These are phyloP conservation scores for Psammodynastes pulverulentus DNA, from an alignment of 2,113 vertebrate genomes.

Conservation along the genomic window DNA sequence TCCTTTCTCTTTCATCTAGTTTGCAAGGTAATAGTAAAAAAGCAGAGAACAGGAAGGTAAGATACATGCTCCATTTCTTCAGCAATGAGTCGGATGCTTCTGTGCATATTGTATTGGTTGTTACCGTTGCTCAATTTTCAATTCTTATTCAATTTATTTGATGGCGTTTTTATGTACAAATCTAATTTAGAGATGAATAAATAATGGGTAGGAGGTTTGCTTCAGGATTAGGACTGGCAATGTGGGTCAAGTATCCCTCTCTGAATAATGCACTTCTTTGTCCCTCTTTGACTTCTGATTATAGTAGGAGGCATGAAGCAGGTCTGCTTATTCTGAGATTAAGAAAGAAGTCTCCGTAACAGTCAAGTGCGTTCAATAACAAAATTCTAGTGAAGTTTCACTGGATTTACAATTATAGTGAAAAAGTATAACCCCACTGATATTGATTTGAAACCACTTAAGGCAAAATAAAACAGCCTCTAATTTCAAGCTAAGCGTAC, in stretches of 20 bases:
- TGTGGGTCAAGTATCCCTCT: background rate
- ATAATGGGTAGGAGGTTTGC: background rate
- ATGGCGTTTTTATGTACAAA: background rate
- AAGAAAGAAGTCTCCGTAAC: background rate
- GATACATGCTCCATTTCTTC: background rate
- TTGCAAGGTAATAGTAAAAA: background rate
- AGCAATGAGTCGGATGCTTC: background rate
- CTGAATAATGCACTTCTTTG: background rate
- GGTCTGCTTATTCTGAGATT: background rate
- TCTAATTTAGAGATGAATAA: background rate
- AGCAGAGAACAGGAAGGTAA: background rate
- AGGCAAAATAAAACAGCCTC: background rate
- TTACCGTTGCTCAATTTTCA: background rate
- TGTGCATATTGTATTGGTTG: background rate
- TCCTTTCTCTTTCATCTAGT: background rate
- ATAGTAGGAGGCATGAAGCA: background rate
- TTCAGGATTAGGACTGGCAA: background rate
- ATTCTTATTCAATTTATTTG: background rate
- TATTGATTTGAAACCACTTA: background rate
- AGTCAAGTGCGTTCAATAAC: background rate
- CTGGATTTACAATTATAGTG: background rate
- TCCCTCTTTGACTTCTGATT: background rate
- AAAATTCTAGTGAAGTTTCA: background rate
- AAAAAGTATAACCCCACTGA: background rate
- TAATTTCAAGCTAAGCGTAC: background rate